phyloP scores from a whole-genome alignment of 2,797 vertebrate genomes.

The Acanthiza pusilla region DNA sequence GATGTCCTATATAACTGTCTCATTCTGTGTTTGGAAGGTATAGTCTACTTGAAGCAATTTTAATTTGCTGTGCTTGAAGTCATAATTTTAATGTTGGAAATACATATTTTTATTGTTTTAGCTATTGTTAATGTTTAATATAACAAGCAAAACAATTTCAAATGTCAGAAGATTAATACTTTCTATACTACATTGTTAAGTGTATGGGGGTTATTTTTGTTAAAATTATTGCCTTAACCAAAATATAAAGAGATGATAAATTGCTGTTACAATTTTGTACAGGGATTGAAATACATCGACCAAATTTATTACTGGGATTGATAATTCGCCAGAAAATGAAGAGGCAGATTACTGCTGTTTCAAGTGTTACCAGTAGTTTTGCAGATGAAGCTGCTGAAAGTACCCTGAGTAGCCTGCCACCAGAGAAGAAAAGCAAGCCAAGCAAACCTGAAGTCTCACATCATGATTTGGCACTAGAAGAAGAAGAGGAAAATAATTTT shows the following conservation, averaged over 20 bases:
- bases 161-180: not conserved
- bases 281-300: conserved; percentile 93
- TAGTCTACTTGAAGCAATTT: not conserved
- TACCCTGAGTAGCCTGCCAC: conserved; percentile 68
- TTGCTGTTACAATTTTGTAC: conserved; percentile 62
- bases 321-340: conserved; percentile 95
- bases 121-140: not conserved
- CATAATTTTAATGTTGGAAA: not conserved
- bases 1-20: not conserved
- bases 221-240: not conserved
- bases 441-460: conserved; percentile 76
- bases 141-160: not conserved
- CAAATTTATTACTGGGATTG: conserved; percentile 93
- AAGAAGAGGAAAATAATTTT: conserved; percentile 86
- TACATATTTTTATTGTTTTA: not conserved
- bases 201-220: not conserved
- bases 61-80: not conserved
- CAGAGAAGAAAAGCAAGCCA: conserved; percentile 83
- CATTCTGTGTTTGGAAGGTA: not conserved
- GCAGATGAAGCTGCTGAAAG: conserved; percentile 78
- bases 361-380: conserved; percentile 67
- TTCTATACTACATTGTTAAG: not conserved
- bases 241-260: not conserved
- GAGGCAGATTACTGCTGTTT: conserved; percentile 77
- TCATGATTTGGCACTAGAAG: conserved; percentile 65